A percentile compares a stretch with the other conserved stretches of the same genome.
Conservation (phyloP, 2,797 vertebrate species). For the Siniperca undulata region DNA sequence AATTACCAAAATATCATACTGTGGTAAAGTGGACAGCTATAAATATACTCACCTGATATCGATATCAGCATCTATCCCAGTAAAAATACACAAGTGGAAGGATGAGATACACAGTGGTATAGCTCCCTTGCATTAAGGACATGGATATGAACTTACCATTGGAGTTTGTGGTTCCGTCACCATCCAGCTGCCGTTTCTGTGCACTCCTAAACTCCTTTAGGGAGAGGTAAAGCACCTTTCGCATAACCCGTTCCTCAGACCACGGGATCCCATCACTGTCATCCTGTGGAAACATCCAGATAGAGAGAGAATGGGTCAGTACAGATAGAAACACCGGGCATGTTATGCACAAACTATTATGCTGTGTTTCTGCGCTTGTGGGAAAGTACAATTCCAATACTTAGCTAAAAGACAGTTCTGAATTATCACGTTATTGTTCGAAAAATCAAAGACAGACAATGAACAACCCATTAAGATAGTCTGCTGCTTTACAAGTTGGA, state of each 20-base stretch:
- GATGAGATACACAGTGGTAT: not conserved
- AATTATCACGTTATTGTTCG: not conserved
- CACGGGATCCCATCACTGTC: conserved; percentile 99
- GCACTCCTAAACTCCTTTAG: conserved; percentile 99
- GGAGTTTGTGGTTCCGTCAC: conserved; percentile 90
- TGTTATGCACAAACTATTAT: not conserved
- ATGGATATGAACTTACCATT: conserved; percentile 87
- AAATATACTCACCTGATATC: not conserved
- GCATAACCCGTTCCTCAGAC: conserved; percentile 98
- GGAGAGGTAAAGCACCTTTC: conserved; percentile 98
- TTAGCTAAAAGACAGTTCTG: not conserved
- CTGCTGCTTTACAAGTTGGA: not conserved
- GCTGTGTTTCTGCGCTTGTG: not conserved
- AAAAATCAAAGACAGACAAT: not conserved
- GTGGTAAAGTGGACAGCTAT: not conserved
- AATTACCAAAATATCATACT: not conserved
- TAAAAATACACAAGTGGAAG: not conserved
- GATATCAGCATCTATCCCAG: not conserved
- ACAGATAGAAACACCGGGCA: not conserved
- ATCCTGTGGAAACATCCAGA: conserved; percentile 86
- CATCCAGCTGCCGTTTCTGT: conserved; percentile 95
- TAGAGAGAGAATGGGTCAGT: conserved; percentile 8
- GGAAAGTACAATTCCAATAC: not conserved
- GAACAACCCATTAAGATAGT: not conserved
- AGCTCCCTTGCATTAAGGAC: not conserved